Evolutionary conservation across 2,888 invertebrate species (phyloP).

Genomic region (Zygaena filipendulae): DNA sequence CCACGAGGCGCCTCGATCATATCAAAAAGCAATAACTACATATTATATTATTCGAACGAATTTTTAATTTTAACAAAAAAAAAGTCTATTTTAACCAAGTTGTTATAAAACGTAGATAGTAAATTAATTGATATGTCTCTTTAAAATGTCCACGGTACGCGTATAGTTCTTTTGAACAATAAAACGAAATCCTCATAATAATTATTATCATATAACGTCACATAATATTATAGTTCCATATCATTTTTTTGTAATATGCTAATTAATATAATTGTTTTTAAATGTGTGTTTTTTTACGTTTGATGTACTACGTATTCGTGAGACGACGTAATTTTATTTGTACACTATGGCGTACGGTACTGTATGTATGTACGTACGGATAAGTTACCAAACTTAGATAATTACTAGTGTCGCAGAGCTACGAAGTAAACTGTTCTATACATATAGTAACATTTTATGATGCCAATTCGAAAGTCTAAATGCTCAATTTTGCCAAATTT

Average conservation of each 20-base stretch:
- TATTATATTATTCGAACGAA: slow-evolving; percentile 57
- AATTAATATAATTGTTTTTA: slow-evolving; percentile 20
- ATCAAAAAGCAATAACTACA: slow-evolving; percentile 68
- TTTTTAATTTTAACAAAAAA: slow-evolving; percentile 55
- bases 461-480: slow-evolving; percentile 59
- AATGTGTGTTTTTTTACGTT: neutral
- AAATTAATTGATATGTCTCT: slow-evolving; percentile 59
- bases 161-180: slow-evolving; percentile 62
- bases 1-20: slow-evolving; percentile 54
- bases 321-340: neutral
- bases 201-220: slow-evolving; percentile 46
- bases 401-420: slow-evolving; percentile 48
- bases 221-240: slow-evolving; percentile 48
- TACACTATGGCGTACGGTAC: neutral
- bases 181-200: slow-evolving; percentile 40
- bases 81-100: slow-evolving; percentile 62
- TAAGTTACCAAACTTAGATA: slow-evolving; percentile 60
- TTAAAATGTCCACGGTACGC: slow-evolving; percentile 56
- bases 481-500: slow-evolving; percentile 70
- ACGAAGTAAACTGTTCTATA: slow-evolving; percentile 43
- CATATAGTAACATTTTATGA: slow-evolving; percentile 45
- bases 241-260: slow-evolving; percentile 21
- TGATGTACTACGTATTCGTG: neutral
- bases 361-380: slow-evolving; percentile 36
- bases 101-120: slow-evolving; percentile 64